Conservation (phyloP, 2,113 vertebrate genomes). For the Chauna torquata region DNA sequence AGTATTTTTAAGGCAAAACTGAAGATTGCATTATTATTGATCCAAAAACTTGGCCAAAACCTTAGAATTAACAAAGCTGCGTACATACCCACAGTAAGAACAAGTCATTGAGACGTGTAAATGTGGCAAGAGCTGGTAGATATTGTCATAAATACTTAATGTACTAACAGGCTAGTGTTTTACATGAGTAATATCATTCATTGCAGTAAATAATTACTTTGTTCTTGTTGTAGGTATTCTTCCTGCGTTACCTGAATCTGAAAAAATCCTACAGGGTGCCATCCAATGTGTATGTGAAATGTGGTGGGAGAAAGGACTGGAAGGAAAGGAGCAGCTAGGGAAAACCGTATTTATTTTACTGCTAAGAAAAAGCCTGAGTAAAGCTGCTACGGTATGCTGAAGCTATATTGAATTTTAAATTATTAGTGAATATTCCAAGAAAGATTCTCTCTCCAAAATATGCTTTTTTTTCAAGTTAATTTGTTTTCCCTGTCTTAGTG, state of each 20-base stretch:
- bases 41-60: background rate
- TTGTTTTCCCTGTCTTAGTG: background rate
- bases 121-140: background rate
- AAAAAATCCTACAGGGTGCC: slow-evolving; percentile 68
- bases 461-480: background rate
- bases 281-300: slow-evolving; percentile 81
- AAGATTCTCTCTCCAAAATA: background rate
- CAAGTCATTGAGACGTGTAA: background rate
- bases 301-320: slow-evolving; percentile 92
- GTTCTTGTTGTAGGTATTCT: slow-evolving; percentile 77
- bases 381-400: slow-evolving; percentile 75
- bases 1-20: background rate
- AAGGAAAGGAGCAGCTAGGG: slow-evolving; percentile 87
- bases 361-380: slow-evolving; percentile 83
- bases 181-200: background rate
- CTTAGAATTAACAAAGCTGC: background rate
- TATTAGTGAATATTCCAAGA: background rate
- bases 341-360: slow-evolving; percentile 82
- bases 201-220: background rate
- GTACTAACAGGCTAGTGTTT: background rate
- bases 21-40: background rate
- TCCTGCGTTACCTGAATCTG: slow-evolving; percentile 76
- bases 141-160: background rate
- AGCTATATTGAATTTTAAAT: background rate
- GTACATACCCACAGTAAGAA: background rate